A percentile compares a stretch with the other conserved stretches of the same genome.
These are phyloP conservation scores for Argyresthia albistria DNA, from an alignment of 2,888 invertebrate species.

Conservation along the genomic window DNA sequence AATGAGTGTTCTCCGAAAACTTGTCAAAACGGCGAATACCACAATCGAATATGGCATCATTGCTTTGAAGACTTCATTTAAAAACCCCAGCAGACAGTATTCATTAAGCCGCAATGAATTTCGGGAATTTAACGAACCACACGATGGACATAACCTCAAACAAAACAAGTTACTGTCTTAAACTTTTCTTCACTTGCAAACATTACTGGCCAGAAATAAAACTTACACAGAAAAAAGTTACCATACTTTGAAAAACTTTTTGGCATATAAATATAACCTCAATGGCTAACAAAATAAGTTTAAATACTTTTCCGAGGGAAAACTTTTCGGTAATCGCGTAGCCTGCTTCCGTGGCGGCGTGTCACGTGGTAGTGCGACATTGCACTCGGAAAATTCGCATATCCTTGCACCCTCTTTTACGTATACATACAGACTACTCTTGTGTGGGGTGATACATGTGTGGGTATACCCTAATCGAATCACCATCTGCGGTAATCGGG, in stretches of 20 bases:
- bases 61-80: conserved; percentile 1
- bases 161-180: too few relatives aligned
- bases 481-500: conserved; percentile 40
- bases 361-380: conserved; percentile 57
- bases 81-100: not conserved
- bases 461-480: conserved; percentile 44
- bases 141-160: too few relatives aligned
- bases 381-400: conserved; percentile 55
- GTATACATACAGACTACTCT: conserved; percentile 14
- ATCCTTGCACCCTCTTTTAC: conserved; percentile 34
- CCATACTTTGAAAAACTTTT: not conserved
- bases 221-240: not conserved
- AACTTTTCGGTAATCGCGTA: conserved; percentile 30
- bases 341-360: conserved; percentile 57
- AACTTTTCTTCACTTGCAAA: not conserved
- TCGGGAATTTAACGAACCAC: too few relatives aligned
- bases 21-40: conserved; percentile 47
- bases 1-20: conserved; percentile 56
- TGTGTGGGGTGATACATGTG: conserved; percentile 18
- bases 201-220: not conserved
- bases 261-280: too few relatives aligned
- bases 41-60: conserved; percentile 30
- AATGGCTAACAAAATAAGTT: too few relatives aligned
- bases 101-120: too few relatives aligned
- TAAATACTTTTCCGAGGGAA: too few relatives aligned